phyloP scores from a whole-genome alignment of 1,140 invertebrate genomes.

The Cepaea nemoralis region DNA sequence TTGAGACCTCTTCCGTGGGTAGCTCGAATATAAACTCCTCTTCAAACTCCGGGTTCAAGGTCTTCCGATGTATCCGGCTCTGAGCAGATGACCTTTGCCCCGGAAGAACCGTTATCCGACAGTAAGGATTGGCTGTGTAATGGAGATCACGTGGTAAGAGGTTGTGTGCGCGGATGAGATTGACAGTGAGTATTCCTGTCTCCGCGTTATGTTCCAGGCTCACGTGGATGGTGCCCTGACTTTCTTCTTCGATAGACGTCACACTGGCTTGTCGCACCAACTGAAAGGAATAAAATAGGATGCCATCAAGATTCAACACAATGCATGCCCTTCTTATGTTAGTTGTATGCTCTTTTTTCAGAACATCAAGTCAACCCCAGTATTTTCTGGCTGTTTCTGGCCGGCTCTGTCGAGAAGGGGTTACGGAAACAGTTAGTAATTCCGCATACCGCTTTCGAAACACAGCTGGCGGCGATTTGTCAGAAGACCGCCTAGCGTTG shows the following conservation, averaged over 20 bases:
- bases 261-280: conserved; percentile 60
- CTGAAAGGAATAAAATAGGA: conserved; percentile 15
- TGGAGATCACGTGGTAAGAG: conserved; percentile 63
- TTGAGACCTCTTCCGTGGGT: conserved; percentile 49
- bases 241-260: conserved; percentile 64
- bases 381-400: too few relatives aligned
- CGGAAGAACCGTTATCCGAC: conserved; percentile 63
- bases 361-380: too few relatives aligned
- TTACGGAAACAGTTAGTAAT: too few relatives aligned
- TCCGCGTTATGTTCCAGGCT: conserved; percentile 64
- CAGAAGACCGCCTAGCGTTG: too few relatives aligned
- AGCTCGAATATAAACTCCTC: conserved; percentile 71
- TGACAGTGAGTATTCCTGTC: conserved; percentile 64
- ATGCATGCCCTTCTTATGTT: too few relatives aligned
- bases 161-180: conserved; percentile 66
- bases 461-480: too few relatives aligned
- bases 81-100: conserved; percentile 56
- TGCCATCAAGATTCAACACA: too few relatives aligned
- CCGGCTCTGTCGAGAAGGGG: too few relatives aligned
- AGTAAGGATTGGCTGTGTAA: conserved; percentile 69
- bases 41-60: conserved; percentile 76
- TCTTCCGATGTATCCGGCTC: conserved; percentile 76
- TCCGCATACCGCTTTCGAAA: too few relatives aligned
- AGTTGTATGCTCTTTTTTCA: too few relatives aligned
- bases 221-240: conserved; percentile 65